A percentile compares a stretch with the other conserved stretches of the same genome.
Evolutionary conservation across 2,797 vertebrate genomes (phyloP).

Genomic region (Valencia hispanica): DNA sequence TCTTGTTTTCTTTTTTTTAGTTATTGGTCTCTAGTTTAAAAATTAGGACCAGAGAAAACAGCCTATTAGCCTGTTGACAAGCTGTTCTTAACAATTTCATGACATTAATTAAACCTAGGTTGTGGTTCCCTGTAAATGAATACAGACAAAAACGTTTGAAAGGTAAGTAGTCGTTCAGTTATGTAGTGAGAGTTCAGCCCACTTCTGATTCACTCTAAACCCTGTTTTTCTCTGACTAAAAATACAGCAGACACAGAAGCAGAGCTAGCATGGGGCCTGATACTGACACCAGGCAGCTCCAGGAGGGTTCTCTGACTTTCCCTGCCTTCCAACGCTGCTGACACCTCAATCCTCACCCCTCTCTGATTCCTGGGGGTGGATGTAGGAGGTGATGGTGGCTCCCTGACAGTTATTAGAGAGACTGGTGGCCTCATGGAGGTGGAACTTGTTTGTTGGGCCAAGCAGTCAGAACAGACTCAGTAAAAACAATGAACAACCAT

Average conservation of each 20-base stretch:
- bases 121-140: neutral
- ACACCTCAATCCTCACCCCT: slow-evolving; percentile 35
- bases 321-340: slow-evolving; percentile 28
- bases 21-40: too few relatives aligned
- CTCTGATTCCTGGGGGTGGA: slow-evolving; percentile 41
- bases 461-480: slow-evolving; percentile 33
- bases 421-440: slow-evolving; percentile 42
- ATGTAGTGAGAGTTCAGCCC: slow-evolving; percentile 28
- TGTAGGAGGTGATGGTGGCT: slow-evolving; percentile 38
- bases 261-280: slow-evolving; percentile 33
- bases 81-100: neutral
- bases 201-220: slow-evolving; percentile 25
- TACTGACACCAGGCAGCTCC: slow-evolving; percentile 49
- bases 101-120: neutral
- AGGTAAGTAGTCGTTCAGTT: slow-evolving; percentile 21
- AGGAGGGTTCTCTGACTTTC: slow-evolving; percentile 35
- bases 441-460: slow-evolving; percentile 61
- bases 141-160: slow-evolving; percentile 8
- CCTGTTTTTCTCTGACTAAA: slow-evolving; percentile 32
- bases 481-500: slow-evolving; percentile 47
- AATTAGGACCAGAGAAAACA: neutral
- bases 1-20: too few relatives aligned
- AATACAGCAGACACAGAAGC: slow-evolving; percentile 34
- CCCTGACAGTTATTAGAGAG: slow-evolving; percentile 41
- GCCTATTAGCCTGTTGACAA: neutral